Conservation (phyloP, 1,140 invertebrate species). For the Leptopilina boulardi region DNA sequence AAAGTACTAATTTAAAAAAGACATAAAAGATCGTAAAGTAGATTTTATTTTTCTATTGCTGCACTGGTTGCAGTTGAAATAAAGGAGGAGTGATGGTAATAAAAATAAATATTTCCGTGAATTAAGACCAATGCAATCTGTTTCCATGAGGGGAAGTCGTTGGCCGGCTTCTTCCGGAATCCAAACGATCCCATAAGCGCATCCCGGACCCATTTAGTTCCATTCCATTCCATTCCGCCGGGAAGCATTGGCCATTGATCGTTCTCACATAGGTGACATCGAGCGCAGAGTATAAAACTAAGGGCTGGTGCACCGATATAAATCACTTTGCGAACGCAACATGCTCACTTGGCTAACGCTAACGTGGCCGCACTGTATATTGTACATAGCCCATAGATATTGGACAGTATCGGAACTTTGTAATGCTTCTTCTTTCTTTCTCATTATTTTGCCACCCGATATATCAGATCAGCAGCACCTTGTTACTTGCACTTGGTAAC, state of each 20-base stretch:
- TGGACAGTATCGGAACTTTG: not conserved
- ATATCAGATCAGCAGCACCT: conserved; percentile 53
- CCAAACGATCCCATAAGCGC: conserved; percentile 32
- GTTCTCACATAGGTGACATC: conserved; percentile 29
- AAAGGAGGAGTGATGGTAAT: not conserved
- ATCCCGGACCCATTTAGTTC: conserved; percentile 24
- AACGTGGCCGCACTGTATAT: conserved; percentile 20
- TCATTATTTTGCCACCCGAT: conserved; percentile 30
- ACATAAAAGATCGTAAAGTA: conserved; percentile 19
- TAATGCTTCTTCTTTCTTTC: conserved; percentile 16
- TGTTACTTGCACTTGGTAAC: conserved; percentile 43
- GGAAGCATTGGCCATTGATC: conserved; percentile 29
- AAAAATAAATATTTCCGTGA: conserved; percentile 32
- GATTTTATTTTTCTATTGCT: not conserved
- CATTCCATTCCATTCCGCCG: conserved; percentile 22
- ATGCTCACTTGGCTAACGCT: conserved; percentile 29
- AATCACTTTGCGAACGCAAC: conserved; percentile 31
- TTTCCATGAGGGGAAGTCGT: conserved; percentile 33
- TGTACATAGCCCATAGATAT: conserved; percentile 1
- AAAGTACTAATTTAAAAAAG: not conserved
- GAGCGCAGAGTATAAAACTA: conserved; percentile 31
- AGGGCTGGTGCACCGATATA: conserved; percentile 31
- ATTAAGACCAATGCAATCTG: conserved; percentile 26
- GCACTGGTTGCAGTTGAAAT: not conserved
- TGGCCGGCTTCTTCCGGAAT: conserved; percentile 25